Evolutionary conservation across 1,140 invertebrate species (phyloP).

Genomic region (Heliconius hermathena): DNA sequence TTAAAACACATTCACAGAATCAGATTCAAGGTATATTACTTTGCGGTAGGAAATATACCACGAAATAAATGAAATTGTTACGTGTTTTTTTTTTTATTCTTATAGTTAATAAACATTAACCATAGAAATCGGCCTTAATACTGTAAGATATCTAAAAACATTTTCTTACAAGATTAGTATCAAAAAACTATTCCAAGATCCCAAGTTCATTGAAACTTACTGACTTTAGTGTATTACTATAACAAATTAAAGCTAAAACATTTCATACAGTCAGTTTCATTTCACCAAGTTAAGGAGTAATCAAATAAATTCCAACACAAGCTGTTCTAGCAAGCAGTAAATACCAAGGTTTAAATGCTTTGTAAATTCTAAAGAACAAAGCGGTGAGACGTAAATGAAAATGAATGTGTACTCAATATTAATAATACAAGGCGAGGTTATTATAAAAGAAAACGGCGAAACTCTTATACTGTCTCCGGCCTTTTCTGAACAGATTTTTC

Average conservation of each 20-base stretch:
- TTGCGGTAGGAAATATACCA: too few relatives aligned
- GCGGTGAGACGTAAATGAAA: conserved; percentile 17
- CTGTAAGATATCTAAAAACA: too few relatives aligned
- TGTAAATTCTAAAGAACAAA: conserved; percentile 24
- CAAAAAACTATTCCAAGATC: too few relatives aligned
- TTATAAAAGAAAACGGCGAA: conserved; percentile 28
- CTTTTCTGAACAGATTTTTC: conserved; percentile 27
- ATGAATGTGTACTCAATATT: conserved; percentile 29
- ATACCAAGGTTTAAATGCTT: conserved; percentile 17
- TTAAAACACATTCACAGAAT: too few relatives aligned
- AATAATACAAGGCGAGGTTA: conserved; percentile 28
- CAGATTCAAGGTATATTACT: too few relatives aligned
- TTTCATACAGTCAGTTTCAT: conserved; percentile 6
- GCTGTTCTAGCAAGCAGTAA: conserved; percentile 7
- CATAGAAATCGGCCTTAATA: too few relatives aligned
- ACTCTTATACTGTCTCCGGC: conserved; percentile 22
- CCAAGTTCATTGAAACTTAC: not conserved
- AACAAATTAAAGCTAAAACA: conserved; percentile 1
- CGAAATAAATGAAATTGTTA: too few relatives aligned
- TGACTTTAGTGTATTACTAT: not conserved
- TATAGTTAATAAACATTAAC: too few relatives aligned
- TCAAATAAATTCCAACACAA: conserved; percentile 14
- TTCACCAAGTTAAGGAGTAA: conserved; percentile 9
- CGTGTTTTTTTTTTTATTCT: too few relatives aligned
- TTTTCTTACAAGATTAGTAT: too few relatives aligned